phyloP scores from a whole-genome alignment of 2,113 vertebrate species.

The Ptyas mucosa region DNA sequence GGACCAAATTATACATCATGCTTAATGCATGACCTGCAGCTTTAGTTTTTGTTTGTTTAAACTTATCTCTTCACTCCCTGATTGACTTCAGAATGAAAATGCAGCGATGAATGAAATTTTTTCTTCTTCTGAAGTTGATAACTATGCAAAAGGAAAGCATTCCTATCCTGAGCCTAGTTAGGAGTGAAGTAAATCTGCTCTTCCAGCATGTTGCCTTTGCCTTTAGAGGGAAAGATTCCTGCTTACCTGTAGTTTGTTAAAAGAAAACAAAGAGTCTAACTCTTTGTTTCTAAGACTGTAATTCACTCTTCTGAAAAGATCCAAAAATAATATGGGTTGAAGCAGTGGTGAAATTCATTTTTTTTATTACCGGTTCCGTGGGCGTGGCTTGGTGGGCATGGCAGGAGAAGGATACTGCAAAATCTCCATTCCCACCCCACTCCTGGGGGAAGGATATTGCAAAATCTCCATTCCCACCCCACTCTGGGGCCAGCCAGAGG shows the following conservation, averaged over 20 bases:
- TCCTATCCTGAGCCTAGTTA: neutral
- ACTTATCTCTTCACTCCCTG: neutral
- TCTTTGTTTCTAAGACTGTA: too few species aligned
- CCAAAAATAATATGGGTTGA: neutral
- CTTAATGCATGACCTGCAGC: neutral
- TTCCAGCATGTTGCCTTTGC: neutral
- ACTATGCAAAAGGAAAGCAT: neutral
- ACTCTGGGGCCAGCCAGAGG: too few species aligned
- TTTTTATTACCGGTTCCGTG: too few species aligned
- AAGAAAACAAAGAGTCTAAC: neutral
- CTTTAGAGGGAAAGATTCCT: neutral
- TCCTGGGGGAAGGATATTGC: too few species aligned
- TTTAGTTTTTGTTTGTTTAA: neutral
- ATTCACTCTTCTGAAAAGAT: neutral
- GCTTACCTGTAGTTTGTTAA: neutral
- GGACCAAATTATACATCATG: neutral
- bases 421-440: too few species aligned
- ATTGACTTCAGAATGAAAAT: neutral
- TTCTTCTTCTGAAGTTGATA: neutral
- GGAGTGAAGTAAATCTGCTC: neutral
- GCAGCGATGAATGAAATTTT: neutral
- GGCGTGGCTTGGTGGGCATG: too few species aligned
- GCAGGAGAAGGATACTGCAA: too few species aligned
- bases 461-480: too few species aligned
- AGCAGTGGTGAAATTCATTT: neutral